A percentile compares a stretch with the other conserved stretches of the same genome.
phyloP scores from a whole-genome alignment of 2,797 vertebrate species.

The Syndactyla subalaris region DNA sequence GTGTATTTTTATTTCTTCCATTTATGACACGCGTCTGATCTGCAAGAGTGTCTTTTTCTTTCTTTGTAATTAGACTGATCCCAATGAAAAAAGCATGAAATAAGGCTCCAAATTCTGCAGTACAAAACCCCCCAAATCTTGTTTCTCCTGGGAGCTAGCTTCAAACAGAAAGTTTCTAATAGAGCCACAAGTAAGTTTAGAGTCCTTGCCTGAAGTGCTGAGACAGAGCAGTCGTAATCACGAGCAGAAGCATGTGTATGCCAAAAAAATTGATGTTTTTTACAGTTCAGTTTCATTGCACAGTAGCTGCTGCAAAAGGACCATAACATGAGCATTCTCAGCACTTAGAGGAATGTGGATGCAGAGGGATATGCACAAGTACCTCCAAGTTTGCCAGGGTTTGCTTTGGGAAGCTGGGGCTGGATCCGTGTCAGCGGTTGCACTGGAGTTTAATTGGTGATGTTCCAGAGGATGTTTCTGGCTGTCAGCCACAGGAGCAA shows the following conservation, averaged over 20 bases:
- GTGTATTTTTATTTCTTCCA: neutral
- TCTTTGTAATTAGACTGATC: neutral
- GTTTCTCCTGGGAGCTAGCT: neutral
- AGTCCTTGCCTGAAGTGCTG: neutral
- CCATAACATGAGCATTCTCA: neutral
- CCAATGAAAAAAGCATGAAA: neutral
- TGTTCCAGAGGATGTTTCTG: neutral
- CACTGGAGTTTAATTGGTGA: neutral
- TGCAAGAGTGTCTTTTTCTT: neutral
- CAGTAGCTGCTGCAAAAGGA: neutral
- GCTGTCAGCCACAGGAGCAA: neutral
- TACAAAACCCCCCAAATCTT: neutral
- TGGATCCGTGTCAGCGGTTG: neutral
- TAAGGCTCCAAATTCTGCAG: neutral
- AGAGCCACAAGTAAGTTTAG: neutral
- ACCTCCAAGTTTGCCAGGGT: neutral
- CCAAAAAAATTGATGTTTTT: neutral
- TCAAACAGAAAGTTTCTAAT: constrained; percentile 5
- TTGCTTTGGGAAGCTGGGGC: constrained; percentile 2
- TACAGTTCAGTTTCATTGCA: neutral
- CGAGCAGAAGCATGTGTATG: neutral
- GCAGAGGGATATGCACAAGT: neutral
- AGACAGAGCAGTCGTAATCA: neutral
- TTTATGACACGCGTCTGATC: neutral
- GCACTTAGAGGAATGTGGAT: constrained; percentile 4